Conservation (phyloP, 2,113 vertebrate genomes). For the Laterallus jamaicensis region DNA sequence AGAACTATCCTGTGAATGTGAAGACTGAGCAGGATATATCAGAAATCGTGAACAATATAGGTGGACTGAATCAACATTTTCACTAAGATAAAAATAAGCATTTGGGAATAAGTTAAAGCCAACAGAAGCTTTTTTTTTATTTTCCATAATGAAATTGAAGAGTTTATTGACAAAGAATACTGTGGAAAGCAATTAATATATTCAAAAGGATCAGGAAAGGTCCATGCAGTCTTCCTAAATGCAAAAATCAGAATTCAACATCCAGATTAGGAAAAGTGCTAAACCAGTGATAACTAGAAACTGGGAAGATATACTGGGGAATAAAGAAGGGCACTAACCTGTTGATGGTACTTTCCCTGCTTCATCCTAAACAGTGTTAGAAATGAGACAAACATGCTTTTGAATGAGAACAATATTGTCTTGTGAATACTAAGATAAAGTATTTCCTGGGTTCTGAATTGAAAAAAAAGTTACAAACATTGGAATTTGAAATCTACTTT, state of each 20-base stretch:
- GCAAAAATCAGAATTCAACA: neutral
- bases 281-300: neutral
- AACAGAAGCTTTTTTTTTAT: neutral
- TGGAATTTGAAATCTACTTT: neutral
- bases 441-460: neutral
- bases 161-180: neutral
- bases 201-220: neutral
- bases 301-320: neutral
- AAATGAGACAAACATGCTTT: neutral
- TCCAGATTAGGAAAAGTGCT: neutral
- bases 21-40: neutral
- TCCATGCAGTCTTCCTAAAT: neutral
- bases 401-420: neutral
- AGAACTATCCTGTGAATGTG: neutral
- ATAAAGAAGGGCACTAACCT: neutral
- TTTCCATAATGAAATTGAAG: neutral
- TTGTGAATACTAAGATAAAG: neutral
- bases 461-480: neutral
- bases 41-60: neutral
- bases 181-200: neutral
- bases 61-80: neutral
- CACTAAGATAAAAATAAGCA: neutral
- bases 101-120: neutral
- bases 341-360: neutral
- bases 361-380: neutral